These are phyloP conservation scores for Geopemphigus sp. DNA, from an alignment of 1,140 invertebrate genomes.

Conservation along the genomic window DNA sequence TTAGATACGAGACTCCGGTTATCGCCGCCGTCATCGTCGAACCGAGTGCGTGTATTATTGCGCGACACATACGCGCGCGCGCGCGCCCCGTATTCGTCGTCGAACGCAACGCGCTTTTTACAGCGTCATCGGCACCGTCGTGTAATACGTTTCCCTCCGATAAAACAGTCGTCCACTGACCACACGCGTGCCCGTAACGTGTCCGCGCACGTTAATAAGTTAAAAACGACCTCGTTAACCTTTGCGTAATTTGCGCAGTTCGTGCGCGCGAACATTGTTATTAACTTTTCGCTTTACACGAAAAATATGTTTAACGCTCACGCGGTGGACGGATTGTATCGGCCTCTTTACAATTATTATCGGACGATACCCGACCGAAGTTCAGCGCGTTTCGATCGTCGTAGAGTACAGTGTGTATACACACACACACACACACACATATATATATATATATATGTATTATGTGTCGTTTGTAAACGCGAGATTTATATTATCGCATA, in stretches of 20 bases:
- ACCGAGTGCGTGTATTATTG: background rate
- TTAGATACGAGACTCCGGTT: constrained; percentile 2
- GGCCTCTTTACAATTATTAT: background rate
- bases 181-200: background rate
- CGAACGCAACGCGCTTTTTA: background rate
- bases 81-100: background rate
- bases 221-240: constrained; percentile 32
- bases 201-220: background rate
- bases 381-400: no score
- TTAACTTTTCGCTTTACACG: constrained; percentile 1
- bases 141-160: background rate
- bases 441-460: no score
- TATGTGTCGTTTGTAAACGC: no score
- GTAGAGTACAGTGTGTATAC: no score
- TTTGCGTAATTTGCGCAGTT: constrained; percentile 5
- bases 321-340: no score
- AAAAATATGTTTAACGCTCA: background rate
- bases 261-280: constrained; percentile 11
- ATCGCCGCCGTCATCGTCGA: background rate
- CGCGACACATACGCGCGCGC: no score
- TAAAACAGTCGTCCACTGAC: background rate
- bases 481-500: background rate
- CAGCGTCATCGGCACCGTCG: background rate
- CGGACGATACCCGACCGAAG: no score
- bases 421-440: no score